Percentiles rank a stretch among this genome's conserved stretches.
These are phyloP conservation scores for Operophtera brumata DNA, from an alignment of 2,888 invertebrate species.

Conservation along the genomic window DNA sequence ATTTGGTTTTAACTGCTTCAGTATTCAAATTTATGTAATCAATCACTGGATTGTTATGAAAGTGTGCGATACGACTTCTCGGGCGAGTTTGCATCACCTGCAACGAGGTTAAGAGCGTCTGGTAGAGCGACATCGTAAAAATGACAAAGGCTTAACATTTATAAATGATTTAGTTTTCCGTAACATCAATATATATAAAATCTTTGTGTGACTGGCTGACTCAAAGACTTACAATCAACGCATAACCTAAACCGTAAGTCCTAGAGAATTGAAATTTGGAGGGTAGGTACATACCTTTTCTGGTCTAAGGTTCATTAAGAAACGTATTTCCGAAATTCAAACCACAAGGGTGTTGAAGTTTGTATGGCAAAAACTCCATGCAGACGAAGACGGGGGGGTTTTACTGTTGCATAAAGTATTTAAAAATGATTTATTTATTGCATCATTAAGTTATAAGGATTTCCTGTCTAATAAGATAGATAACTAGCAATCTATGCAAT, in stretches of 20 bases:
- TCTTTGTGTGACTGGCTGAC: too few relatives aligned
- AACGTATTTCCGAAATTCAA: too few relatives aligned
- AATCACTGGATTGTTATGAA: slow-evolving; percentile 79
- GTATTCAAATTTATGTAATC: slow-evolving; percentile 78
- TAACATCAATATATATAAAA: too few relatives aligned
- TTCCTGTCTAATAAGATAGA: slow-evolving; percentile 27
- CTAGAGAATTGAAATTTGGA: too few relatives aligned
- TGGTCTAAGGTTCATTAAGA: too few relatives aligned
- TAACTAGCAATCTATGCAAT: slow-evolving; percentile 1
- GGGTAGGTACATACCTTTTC: too few relatives aligned
- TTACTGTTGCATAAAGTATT: slow-evolving; percentile 25
- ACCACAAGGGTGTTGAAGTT: too few relatives aligned
- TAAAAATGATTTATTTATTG: slow-evolving; percentile 28
- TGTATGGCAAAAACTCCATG: too few relatives aligned
- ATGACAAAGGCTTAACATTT: slow-evolving; percentile 29
- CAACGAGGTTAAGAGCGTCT: slow-evolving; percentile 51
- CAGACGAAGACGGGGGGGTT: too few relatives aligned
- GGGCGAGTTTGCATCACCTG: slow-evolving; percentile 73
- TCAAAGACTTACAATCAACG: too few relatives aligned
- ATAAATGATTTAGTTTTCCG: slow-evolving; percentile 26
- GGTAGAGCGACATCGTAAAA: slow-evolving; percentile 40
- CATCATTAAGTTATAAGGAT: slow-evolving; percentile 27
- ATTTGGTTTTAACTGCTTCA: slow-evolving; percentile 74
- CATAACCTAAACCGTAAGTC: too few relatives aligned
- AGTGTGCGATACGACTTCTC: slow-evolving; percentile 76